phyloP scores from a whole-genome alignment of 2,888 invertebrate genomes.

The Drosophila macrothrix region DNA sequence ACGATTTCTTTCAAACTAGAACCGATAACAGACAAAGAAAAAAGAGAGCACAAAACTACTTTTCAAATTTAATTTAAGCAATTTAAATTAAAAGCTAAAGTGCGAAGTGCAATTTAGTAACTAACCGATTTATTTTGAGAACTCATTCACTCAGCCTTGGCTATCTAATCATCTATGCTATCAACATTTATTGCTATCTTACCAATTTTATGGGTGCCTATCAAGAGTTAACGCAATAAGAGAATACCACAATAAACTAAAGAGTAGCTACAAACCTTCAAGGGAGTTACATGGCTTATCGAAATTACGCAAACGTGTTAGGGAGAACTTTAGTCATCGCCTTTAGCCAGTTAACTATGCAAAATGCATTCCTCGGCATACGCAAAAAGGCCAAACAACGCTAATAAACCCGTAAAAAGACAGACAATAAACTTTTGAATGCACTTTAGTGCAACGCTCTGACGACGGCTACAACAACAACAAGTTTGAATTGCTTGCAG shows the following conservation, averaged over 20 bases:
- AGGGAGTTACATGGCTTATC: slow-evolving; percentile 2
- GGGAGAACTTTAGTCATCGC: slow-evolving; percentile 8
- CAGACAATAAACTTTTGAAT: slow-evolving; percentile 66
- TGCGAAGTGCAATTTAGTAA: not conserved
- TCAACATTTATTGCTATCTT: slow-evolving; percentile 33
- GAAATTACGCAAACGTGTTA: not conserved
- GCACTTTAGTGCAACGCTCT: slow-evolving; percentile 63
- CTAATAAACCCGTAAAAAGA: slow-evolving; percentile 77
- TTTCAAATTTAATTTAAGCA: not conserved
- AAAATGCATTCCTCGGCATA: slow-evolving; percentile 30
- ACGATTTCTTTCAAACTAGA: too few species aligned
- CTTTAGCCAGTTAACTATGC: slow-evolving; percentile 27
- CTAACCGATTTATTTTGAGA: not conserved
- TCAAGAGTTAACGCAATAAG: slow-evolving; percentile 24
- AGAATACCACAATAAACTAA: slow-evolving; percentile 1
- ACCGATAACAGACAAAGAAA: not conserved
- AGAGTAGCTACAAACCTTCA: not conserved
- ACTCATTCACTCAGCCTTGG: not conserved
- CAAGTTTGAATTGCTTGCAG: slow-evolving; percentile 51
- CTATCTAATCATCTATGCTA: slow-evolving; percentile 47
- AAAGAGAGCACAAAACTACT: not conserved
- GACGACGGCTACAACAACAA: slow-evolving; percentile 34
- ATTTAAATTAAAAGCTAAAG: not conserved
- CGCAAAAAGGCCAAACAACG: slow-evolving; percentile 62
- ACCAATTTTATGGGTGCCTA: slow-evolving; percentile 20